These are phyloP conservation scores for Callospermophilus lateralis DNA, from an alignment of 2,113 vertebrate genomes.

Conservation along the genomic window DNA sequence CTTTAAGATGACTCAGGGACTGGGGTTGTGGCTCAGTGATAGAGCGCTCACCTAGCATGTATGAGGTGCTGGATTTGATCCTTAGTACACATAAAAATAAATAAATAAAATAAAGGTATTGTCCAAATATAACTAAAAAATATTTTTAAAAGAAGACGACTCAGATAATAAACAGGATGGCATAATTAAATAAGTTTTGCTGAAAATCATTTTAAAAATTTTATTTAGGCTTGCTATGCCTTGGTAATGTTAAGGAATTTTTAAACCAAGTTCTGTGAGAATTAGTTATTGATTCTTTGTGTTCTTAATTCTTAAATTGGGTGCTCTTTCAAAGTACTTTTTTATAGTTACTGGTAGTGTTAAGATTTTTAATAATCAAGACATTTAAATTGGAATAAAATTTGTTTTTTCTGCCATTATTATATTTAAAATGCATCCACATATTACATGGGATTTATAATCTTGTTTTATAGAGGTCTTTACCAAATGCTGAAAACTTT, in stretches of 20 bases:
- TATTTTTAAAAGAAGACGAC: background rate
- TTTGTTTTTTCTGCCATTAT: background rate
- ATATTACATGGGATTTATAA: background rate
- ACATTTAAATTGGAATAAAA: slow-evolving; percentile 38
- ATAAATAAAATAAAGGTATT: too few species aligned
- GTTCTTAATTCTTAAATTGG: slow-evolving; percentile 49
- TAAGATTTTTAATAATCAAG: slow-evolving; percentile 10
- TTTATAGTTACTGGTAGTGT: background rate
- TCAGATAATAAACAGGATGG: background rate
- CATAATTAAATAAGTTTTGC: background rate
- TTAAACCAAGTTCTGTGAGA: background rate
- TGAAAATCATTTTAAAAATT: slow-evolving; percentile 26
- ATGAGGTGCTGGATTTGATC: too few species aligned
- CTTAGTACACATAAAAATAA: too few species aligned
- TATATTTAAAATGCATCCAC: background rate
- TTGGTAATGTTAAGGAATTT: slow-evolving; percentile 34
- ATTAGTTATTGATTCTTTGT: background rate
- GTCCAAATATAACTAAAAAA: too few species aligned
- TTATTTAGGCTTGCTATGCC: slow-evolving; percentile 10
- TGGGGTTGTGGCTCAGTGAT: too few species aligned
- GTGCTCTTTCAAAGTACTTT: background rate
- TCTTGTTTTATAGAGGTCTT: slow-evolving; percentile 8
- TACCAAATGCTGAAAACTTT: slow-evolving; percentile 11
- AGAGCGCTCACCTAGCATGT: too few species aligned
- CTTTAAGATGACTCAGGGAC: background rate